Evolutionary conservation across 1,140 invertebrate genomes (phyloP), one percentile per base, ranked within the genome.

Genomic region (Drosophila asahinai): DNA sequence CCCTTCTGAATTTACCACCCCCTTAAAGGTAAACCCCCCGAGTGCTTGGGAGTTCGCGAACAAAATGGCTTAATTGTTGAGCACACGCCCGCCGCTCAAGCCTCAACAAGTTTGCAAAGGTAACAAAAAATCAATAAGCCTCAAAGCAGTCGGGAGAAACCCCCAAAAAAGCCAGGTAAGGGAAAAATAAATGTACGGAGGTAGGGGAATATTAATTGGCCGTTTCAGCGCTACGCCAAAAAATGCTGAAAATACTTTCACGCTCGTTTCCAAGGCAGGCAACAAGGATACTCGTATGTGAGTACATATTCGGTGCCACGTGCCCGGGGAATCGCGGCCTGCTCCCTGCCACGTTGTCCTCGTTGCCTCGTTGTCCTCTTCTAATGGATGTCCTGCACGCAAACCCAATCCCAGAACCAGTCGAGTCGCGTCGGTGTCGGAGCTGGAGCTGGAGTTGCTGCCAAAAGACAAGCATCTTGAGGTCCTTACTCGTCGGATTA

Each of bases 201-300:
- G 57, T 8, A 9, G 58, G 38, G 59, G 52, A 76, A 89, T 89
- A 89, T 87, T 89, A 87, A 89, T 87, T 87, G 84, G 84, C 63
- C 62, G 78, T 79, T 79, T 79, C 77, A 79, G 73, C 60, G 77
- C 63, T 83, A 87, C 74, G 75, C 64, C 80, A 61, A 87, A 86
- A 57, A 87, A 80, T 75, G 68, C 84, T 77, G 77, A 66, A 78
- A 89, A 87, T 87, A 89, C 84, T 87, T 87, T 87, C 84, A 87
- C 86, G 84, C 84, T 87, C 81, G 77, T 87, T 87, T 89, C 84
- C 84, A 78, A 81, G 83, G 59, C 64, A 60, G 40, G 43, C 55
- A 48, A 43, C 54, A 57, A 47, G 57, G 57, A 76, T 66, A 22
- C 19, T 22, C 19, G 19, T 22, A 59, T 66, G 77, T 72, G 77